Evolutionary conservation across 2,113 vertebrate genomes (phyloP).

Genomic region (Hyla sarda): DNA sequence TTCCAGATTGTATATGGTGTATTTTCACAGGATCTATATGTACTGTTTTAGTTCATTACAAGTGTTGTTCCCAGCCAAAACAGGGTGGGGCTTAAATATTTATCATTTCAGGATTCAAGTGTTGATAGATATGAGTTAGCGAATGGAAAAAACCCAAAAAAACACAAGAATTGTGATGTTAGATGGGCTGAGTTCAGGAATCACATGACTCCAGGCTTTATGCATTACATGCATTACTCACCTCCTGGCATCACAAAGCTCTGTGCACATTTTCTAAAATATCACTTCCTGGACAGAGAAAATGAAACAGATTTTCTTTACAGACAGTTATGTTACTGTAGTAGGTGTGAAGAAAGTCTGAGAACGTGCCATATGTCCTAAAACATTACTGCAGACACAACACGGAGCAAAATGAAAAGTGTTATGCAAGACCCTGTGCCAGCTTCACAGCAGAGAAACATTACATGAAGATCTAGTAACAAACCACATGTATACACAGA

Average conservation of each 20-base stretch:
- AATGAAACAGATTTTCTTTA: constrained; percentile 22
- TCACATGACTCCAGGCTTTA: background rate
- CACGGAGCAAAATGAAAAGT: constrained; percentile 26
- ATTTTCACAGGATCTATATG: too few relatives aligned
- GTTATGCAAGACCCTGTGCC: background rate
- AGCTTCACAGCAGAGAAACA: background rate
- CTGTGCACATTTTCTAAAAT: background rate
- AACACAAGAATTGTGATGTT: too few relatives aligned
- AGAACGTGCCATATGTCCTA: constrained; percentile 31
- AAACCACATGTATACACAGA: background rate
- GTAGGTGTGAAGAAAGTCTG: constrained; percentile 21
- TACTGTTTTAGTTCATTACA: too few relatives aligned
- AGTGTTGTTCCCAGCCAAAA: too few relatives aligned
- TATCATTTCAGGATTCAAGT: too few relatives aligned
- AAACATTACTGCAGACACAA: constrained; percentile 25
- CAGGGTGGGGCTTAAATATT: too few relatives aligned
- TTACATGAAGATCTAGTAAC: background rate
- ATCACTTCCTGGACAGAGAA: constrained; percentile 9
- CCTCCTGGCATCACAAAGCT: background rate
- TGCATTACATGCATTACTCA: background rate
- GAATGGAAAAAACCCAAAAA: too few relatives aligned
- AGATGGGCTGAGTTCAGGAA: background rate
- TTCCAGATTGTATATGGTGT: too few relatives aligned
- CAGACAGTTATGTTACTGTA: constrained; percentile 1
- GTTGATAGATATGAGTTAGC: too few relatives aligned